A percentile compares a stretch with the other conserved stretches of the same genome.
Conservation (phyloP, 2,888 invertebrate species). For the Cremastinae sp. region DNA sequence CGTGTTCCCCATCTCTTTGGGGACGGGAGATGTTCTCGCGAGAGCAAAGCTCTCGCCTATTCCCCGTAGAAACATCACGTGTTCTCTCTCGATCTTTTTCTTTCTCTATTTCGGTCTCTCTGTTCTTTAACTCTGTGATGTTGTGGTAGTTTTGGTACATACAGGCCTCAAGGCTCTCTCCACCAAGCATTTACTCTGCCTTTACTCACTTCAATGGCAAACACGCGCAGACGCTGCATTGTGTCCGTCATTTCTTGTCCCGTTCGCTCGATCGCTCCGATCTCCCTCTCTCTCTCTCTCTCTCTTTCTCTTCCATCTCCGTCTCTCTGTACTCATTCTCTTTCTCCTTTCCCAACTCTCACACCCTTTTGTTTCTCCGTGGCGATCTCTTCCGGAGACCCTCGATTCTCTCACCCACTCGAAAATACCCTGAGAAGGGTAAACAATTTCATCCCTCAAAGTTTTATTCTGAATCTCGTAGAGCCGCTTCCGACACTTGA, state of each 20-base stretch:
- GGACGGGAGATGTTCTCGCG: conserved; percentile 45
- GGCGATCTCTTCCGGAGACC: conserved; percentile 43
- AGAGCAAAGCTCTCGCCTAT: conserved; percentile 53
- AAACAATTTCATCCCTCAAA: conserved; percentile 60
- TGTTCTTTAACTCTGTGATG: conserved; percentile 39
- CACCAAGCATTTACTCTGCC: conserved; percentile 44
- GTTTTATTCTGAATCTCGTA: conserved; percentile 39
- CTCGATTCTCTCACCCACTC: conserved; percentile 49
- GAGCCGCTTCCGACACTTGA: conserved; percentile 24
- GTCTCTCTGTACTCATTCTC: not conserved
- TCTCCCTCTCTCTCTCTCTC: conserved; percentile 2
- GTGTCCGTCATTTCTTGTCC: conserved; percentile 40
- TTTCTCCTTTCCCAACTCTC: conserved; percentile 1
- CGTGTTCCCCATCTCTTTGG: conserved; percentile 66
- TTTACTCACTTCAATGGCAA: conserved; percentile 29
- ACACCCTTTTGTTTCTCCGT: conserved; percentile 25
- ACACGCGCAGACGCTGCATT: conserved; percentile 13
- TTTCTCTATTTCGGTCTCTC: conserved; percentile 7
- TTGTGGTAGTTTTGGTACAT: conserved; percentile 39
- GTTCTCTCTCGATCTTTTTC: conserved; percentile 12
- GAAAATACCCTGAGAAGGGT: conserved; percentile 46
- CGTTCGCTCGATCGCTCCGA: conserved; percentile 37
- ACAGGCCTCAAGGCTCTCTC: conserved; percentile 32
- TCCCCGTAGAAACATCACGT: conserved; percentile 9
- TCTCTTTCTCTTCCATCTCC: not conserved